Conservation (phyloP, 1,140 invertebrate species). For the Rhopalosiphum padi region DNA sequence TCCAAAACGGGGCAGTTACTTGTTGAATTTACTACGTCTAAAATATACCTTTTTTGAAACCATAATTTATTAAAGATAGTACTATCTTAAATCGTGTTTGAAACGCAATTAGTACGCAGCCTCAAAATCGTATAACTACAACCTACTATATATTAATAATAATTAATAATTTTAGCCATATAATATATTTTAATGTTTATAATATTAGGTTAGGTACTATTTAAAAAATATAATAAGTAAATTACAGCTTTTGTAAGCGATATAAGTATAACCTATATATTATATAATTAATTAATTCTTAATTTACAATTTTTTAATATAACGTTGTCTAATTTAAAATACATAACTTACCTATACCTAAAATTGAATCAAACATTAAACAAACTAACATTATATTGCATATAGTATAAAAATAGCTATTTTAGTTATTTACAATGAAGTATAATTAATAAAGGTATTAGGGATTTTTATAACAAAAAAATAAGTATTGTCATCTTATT, state of each 20-base stretch:
- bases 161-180: too few species aligned
- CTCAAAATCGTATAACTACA: too few species aligned
- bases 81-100: too few species aligned
- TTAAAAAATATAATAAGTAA: background rate
- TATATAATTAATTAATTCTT: background rate
- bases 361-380: background rate
- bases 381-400: background rate
- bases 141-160: too few species aligned
- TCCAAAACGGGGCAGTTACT: too few species aligned
- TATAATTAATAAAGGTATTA: background rate
- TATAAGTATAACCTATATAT: background rate
- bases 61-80: too few species aligned
- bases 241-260: background rate
- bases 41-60: too few species aligned
- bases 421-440: background rate
- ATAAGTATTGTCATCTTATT: background rate
- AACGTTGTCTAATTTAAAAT: background rate
- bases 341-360: background rate
- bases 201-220: too few species aligned
- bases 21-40: too few species aligned
- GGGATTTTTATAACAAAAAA: background rate
- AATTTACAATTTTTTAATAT: background rate
- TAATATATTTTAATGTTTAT: too few species aligned
- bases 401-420: background rate
- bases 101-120: too few species aligned